phyloP scores from a whole-genome alignment of 2,113 vertebrate species.

The Tamias sibiricus region DNA sequence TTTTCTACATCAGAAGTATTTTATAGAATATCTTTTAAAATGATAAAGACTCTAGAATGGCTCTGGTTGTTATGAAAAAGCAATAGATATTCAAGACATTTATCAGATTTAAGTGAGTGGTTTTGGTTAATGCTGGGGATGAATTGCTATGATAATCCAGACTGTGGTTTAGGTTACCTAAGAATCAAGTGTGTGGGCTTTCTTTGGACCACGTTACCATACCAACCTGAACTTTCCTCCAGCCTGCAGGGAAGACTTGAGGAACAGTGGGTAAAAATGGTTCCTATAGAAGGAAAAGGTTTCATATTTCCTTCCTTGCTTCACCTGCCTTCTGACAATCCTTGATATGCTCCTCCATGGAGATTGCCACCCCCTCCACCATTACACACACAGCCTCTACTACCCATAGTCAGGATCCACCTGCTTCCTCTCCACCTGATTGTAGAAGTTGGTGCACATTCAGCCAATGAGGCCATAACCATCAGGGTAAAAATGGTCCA shows the following conservation, averaged over 20 bases:
- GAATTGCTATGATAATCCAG: neutral
- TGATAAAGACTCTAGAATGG: neutral
- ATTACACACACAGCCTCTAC: neutral
- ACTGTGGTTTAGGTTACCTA: neutral
- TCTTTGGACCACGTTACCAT: neutral
- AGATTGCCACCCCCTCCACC: rapidly evolving
- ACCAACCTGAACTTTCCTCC: neutral
- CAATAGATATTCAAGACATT: neutral
- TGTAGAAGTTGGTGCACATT: neutral
- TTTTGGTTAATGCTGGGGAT: neutral
- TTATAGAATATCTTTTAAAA: neutral
- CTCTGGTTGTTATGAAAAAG: neutral
- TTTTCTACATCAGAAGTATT: neutral
- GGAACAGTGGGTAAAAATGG: neutral
- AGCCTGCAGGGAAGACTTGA: neutral
- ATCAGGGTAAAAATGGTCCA: neutral
- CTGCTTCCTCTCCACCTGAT: neutral
- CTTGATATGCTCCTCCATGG: neutral
- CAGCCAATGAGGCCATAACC: neutral
- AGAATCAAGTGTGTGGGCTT: neutral
- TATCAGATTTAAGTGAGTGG: neutral
- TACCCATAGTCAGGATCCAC: neutral
- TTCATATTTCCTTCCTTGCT: neutral
- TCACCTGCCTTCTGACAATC: neutral
- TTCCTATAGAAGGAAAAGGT: neutral